Evolutionary conservation across 1,140 invertebrate species (phyloP), one percentile per base, ranked within the genome.

Genomic region (Caerostris extrusa): DNA sequence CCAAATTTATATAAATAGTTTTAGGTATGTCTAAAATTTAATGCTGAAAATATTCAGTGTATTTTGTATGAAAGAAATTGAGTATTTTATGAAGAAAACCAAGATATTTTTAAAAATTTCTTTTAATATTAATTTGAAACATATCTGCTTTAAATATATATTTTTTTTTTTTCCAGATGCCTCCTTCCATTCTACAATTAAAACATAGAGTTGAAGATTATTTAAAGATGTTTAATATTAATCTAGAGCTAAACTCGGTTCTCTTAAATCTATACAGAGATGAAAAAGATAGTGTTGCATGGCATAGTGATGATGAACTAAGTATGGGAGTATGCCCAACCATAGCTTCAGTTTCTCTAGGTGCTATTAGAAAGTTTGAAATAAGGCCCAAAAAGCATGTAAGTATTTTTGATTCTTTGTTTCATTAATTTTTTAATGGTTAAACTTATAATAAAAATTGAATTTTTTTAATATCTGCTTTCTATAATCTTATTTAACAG

Each of bases 341-440:
- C 5, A 96, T 97, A 93, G 96, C 96, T 0, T 96, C 96, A 5
- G 92, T 97, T 53, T 96, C 96, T 3, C 95, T 97, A 90, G 96
- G 96, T 94, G 96, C 96, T 87, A 95, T 95, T 1, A 95, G 96
- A 86, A 95, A 95, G 50, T 96, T 96, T 95, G 96, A 96, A 95
- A 95, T 96, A 95, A 93, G 96, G 12, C 90, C 94, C 56, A 95
- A 95, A 58, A 14, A 95, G 95, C 10, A 61, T 64, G 93, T 91
- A 90, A 94, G 55, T 67, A 19, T 7, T 56, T 90, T 67, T 90
- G 6, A 7, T 34, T 67, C 8, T 17, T 14, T 17, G 56, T 14
- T 56, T 17, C 12, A 58, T 86, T 10, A 5, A 58, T 10, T 19
- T 10, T n/a, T 10, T 56, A 56, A 19, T 53, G 7, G 8, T 81